A percentile compares a stretch with the other conserved stretches of the same genome.
These are phyloP conservation scores for Crepidodera aurea DNA, from an alignment of 2,888 invertebrate genomes.

Conservation along the genomic window DNA sequence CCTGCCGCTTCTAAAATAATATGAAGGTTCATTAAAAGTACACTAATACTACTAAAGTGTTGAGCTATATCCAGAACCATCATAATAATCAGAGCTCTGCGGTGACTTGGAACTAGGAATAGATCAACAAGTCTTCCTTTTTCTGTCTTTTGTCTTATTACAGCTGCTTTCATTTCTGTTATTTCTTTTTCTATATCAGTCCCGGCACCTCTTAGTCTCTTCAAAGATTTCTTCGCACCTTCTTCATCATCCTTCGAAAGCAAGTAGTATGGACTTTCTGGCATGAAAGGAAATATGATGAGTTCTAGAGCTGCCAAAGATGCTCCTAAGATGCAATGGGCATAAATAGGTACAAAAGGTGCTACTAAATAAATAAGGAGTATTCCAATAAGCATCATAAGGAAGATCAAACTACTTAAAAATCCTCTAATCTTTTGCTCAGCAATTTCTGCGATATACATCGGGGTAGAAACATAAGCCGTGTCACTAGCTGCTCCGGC, in stretches of 20 bases:
- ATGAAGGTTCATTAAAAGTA: conserved; percentile 60
- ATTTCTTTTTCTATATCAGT: conserved; percentile 53
- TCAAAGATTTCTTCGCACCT: conserved; percentile 51
- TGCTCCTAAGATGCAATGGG: conserved; percentile 55
- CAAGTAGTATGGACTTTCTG: conserved; percentile 58
- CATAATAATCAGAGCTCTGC: conserved; percentile 57
- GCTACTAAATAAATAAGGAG: conserved; percentile 52
- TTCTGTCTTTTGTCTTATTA: conserved; percentile 54
- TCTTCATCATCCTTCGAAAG: conserved; percentile 51
- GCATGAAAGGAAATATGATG: conserved; percentile 55
- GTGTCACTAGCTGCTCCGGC: conserved; percentile 53
- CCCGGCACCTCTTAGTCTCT: conserved; percentile 46
- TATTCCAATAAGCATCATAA: conserved; percentile 58
- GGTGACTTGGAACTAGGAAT: conserved; percentile 54
- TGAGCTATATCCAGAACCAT: conserved; percentile 56
- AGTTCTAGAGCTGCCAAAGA: conserved; percentile 52
- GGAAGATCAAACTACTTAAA: conserved; percentile 55
- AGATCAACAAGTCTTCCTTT: conserved; percentile 56
- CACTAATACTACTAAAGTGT: conserved; percentile 59
- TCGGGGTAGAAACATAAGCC: conserved; percentile 58
- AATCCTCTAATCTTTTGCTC: conserved; percentile 58
- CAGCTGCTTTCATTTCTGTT: conserved; percentile 54
- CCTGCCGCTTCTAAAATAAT: conserved; percentile 56
- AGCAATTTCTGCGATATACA: conserved; percentile 60
- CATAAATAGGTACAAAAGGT: conserved; percentile 54